A percentile compares a stretch with the other conserved stretches of the same genome.
phyloP scores from a whole-genome alignment of 92 coral and sea anemone genomes.

The Epizoanthus stellaris region DNA sequence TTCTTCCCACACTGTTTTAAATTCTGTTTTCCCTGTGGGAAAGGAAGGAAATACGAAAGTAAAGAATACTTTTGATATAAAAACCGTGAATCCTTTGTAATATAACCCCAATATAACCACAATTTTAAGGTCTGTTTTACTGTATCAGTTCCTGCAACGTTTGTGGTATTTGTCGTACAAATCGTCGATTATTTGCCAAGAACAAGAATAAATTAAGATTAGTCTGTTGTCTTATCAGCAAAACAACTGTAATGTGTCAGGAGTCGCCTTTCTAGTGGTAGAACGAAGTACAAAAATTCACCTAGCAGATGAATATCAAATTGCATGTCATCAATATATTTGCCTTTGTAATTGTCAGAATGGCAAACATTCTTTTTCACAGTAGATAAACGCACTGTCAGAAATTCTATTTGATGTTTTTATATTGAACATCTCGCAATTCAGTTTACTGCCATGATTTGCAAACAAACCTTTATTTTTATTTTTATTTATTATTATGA shows the following conservation, averaged over 20 bases:
- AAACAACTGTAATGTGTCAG: not conserved
- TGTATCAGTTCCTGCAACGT: not conserved
- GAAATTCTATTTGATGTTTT: too few species aligned
- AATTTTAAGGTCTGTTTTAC: not conserved
- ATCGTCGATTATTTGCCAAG: not conserved
- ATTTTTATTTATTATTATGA: too few species aligned
- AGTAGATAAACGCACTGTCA: too few species aligned
- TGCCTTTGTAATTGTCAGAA: too few species aligned
- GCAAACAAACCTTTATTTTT: too few species aligned
- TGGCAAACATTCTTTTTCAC: too few species aligned
- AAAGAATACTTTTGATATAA: not conserved
- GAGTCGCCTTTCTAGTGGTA: too few species aligned
- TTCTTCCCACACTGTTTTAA: not conserved
- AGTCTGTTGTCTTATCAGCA: not conserved
- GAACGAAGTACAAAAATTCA: too few species aligned
- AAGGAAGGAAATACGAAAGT: not conserved
- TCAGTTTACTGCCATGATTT: too few species aligned
- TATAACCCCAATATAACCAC: not conserved
- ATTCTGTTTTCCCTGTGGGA: not conserved
- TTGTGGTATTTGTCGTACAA: not conserved
- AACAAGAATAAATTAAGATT: not conserved
- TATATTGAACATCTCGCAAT: too few species aligned
- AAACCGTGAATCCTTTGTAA: not conserved
- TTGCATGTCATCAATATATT: too few species aligned
- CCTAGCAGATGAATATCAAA: too few species aligned